phyloP scores from a whole-genome alignment of 2,888 invertebrate species.

The Junonia oenone region DNA sequence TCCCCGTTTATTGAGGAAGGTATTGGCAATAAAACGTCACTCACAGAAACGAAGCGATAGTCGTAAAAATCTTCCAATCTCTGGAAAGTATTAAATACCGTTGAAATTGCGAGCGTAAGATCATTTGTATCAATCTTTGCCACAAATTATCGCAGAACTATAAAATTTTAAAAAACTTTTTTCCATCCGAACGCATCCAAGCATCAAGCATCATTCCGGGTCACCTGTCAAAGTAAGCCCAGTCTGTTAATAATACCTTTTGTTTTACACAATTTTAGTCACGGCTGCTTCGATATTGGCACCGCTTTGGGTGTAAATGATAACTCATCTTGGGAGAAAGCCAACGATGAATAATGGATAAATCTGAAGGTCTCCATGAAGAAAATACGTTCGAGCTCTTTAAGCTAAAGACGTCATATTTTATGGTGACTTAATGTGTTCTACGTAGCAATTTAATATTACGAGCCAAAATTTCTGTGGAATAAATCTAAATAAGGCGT shows the following conservation, averaged over 20 bases:
- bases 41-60: no score
- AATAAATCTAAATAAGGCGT: not conserved
- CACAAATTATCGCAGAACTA: not conserved
- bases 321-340: constrained; percentile 28
- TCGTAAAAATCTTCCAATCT: no score
- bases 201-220: constrained; percentile 5
- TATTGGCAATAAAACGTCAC: no score
- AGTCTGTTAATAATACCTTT: constrained; percentile 16
- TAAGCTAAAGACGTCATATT: not conserved
- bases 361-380: constrained; percentile 25
- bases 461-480: not conserved
- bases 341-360: constrained; percentile 29
- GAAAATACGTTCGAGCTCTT: constrained; percentile 6
- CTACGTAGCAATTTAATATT: not conserved
- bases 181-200: not conserved
- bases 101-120: no score
- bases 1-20: no score
- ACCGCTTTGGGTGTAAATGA: constrained; percentile 24
- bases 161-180: not conserved
- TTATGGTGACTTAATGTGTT: not conserved
- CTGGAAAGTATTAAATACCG: no score
- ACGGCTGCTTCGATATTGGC: constrained; percentile 24
- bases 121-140: no score
- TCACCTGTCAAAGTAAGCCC: constrained; percentile 8
- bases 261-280: constrained; percentile 26